Base-by-base conservation (phyloP, 2,797 vertebrate species). In the Hippocampus kuda region DNA sequence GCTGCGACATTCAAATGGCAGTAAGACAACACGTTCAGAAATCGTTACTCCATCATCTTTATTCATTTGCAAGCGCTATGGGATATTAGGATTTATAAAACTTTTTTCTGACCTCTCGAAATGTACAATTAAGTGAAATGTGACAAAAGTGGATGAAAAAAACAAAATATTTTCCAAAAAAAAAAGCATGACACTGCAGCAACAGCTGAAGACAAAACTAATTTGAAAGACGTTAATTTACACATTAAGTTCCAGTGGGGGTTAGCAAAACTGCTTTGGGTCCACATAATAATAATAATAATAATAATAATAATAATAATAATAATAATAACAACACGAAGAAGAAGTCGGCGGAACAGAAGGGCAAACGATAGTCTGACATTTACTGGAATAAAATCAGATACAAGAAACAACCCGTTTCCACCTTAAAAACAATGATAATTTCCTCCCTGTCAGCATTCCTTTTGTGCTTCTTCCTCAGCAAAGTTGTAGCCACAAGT, bases 381-480 rank as follows among this genome's bases (percentile, higher is more conserved):
- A 81, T 75, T 77, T 69, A 79, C 72, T 83, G 76, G 73, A 83
- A 74, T 70, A 71, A 75, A 68, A 79, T 77, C 70, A 67, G 53
- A 60, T 68, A 73, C 70, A 68, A 75, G 66, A 71, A 78, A 65
- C 66, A 70, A 70, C 68, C 74, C 68, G 73, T 76, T 77, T 78
- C 69, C 70, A 75, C 75, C 83, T 72, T 77, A 75, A 72, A 82
- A 89, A 77, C 70, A 74, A 71, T 76, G 73, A 77, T 80, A 70
- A 68, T 78, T 73, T 81, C 62, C 74, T 34, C 73, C 69, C 69
- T 70, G 64, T 89, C 86, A 83, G 79, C 76, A 77, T 83, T 79
- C 83, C 76, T 79, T 77, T 89, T 91, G 90, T 90, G 89, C 89
- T 90, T 89, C 6, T 76, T 77, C 69, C 44, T 53, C 67, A 75